Percentiles rank a stretch among this genome's conserved stretches.
These are phyloP conservation scores for Agrotis ipsilon DNA, from an alignment of 2,888 invertebrate species.

Conservation along the genomic window DNA sequence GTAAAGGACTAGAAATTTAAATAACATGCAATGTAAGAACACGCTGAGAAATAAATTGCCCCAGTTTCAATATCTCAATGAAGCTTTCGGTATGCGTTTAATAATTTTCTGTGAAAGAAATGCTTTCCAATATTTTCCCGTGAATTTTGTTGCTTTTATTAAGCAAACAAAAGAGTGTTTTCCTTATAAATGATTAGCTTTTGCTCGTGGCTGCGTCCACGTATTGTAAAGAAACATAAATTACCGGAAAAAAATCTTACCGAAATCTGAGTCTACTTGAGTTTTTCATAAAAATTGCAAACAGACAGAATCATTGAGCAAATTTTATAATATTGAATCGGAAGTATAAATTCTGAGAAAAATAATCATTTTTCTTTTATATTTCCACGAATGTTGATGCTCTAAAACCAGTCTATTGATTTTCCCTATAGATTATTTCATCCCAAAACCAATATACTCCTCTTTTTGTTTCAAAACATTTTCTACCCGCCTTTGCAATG, in stretches of 20 bases:
- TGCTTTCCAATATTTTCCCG: not conserved
- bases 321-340: no score
- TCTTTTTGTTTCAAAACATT: not conserved
- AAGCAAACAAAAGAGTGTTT: no score
- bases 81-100: not conserved
- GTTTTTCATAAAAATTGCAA: no score
- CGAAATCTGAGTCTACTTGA: no score
- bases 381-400: not conserved
- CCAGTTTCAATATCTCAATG: not conserved
- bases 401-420: not conserved
- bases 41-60: not conserved
- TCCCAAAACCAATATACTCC: not conserved
- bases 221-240: no score
- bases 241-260: no score
- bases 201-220: no score
- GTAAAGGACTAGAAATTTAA: not conserved
- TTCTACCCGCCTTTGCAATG: conserved; percentile 4
- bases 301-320: no score
- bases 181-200: no score
- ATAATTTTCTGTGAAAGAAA: not conserved
- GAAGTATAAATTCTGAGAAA: not conserved
- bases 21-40: not conserved
- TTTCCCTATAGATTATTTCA: not conserved
- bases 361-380: not conserved
- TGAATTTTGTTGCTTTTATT: not conserved